Evolutionary conservation across 1,140 invertebrate genomes (phyloP).

Genomic region (Bombus picipes): DNA sequence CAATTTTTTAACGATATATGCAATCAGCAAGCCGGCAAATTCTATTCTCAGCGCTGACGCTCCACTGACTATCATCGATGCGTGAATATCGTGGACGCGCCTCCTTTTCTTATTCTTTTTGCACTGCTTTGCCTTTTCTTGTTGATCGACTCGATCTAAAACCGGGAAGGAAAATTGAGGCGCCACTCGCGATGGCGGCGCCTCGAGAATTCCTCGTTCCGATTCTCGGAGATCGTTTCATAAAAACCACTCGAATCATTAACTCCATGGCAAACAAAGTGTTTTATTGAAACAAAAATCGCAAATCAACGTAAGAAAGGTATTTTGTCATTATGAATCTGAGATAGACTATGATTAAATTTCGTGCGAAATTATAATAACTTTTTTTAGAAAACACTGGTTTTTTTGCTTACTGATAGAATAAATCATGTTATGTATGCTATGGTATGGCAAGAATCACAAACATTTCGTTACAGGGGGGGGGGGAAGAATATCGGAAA

Average conservation of each 20-base stretch:
- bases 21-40: slow-evolving; percentile 59
- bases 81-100: slow-evolving; percentile 65
- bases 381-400: too few species aligned
- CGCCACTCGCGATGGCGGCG: slow-evolving; percentile 1
- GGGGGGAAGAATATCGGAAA: not conserved
- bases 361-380: too few species aligned
- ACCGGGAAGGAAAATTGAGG: slow-evolving; percentile 31
- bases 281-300: not conserved
- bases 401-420: too few species aligned
- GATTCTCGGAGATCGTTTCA: slow-evolving; percentile 16
- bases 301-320: not conserved
- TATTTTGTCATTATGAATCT: not conserved
- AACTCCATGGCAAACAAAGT: too few species aligned
- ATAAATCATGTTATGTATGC: too few species aligned
- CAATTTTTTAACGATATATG: slow-evolving; percentile 68
- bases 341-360: too few species aligned
- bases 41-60: slow-evolving; percentile 78
- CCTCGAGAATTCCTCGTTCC: not conserved
- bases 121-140: slow-evolving; percentile 28
- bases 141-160: slow-evolving; percentile 10
- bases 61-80: slow-evolving; percentile 66
- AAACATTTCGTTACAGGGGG: not conserved
- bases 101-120: slow-evolving; percentile 48
- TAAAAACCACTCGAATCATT: not conserved
- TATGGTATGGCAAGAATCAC: not conserved